phyloP scores from a whole-genome alignment of 2,888 invertebrate species.

The Pammene fasciana region DNA sequence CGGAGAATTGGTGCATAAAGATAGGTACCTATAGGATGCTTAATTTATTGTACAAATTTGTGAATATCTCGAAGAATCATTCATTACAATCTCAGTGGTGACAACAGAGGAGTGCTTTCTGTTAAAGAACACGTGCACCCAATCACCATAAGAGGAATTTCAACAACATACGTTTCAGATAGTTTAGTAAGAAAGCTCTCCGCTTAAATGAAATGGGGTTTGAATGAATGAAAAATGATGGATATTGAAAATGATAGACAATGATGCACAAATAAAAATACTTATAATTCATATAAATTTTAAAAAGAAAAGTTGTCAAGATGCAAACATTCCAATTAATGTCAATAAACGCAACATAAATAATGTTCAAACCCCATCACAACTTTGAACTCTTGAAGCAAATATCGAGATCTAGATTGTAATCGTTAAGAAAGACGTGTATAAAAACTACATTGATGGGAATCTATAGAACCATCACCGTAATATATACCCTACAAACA shows the following conservation, averaged over 20 bases:
- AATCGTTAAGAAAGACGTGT: slow-evolving; percentile 48
- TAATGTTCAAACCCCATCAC: slow-evolving; percentile 81
- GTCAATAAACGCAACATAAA: slow-evolving; percentile 70
- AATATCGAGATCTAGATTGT: slow-evolving; percentile 51
- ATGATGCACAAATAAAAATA: slow-evolving; percentile 68
- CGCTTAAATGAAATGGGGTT: slow-evolving; percentile 81
- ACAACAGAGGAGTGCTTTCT: slow-evolving; percentile 77
- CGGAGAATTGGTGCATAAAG: slow-evolving; percentile 52
- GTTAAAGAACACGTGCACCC: slow-evolving; percentile 77
- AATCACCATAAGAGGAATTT: slow-evolving; percentile 64
- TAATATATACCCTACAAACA: slow-evolving; percentile 36
- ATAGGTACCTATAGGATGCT: slow-evolving; percentile 13
- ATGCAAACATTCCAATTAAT: slow-evolving; percentile 82
- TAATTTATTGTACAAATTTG: slow-evolving; percentile 27
- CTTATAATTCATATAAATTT: slow-evolving; percentile 63
- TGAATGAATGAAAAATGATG: slow-evolving; percentile 71
- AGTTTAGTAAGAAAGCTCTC: slow-evolving; percentile 72
- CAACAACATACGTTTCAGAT: slow-evolving; percentile 45
- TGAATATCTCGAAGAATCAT: slow-evolving; percentile 50
- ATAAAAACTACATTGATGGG: slow-evolving; percentile 32
- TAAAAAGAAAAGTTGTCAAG: slow-evolving; percentile 82
- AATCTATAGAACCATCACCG: slow-evolving; percentile 38
- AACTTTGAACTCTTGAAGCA: slow-evolving; percentile 68
- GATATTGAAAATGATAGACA: slow-evolving; percentile 60
- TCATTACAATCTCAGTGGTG: slow-evolving; percentile 72